Evolutionary conservation across 2,113 vertebrate genomes (phyloP).

Genomic region (Campylomormyrus tamandua): DNA sequence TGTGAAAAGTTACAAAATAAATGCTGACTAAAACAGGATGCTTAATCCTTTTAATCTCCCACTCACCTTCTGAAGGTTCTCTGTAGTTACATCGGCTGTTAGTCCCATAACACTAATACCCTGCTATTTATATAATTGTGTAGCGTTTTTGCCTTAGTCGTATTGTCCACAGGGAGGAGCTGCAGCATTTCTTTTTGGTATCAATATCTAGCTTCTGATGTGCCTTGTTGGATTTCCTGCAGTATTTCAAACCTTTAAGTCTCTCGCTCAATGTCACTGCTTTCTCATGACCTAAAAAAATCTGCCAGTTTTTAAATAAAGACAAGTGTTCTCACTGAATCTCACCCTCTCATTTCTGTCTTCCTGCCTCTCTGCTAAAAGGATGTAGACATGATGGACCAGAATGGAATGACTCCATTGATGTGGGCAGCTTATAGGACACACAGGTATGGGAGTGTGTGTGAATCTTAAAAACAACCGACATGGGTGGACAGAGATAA

Average conservation of each 20-base stretch:
- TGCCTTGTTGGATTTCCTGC: background rate
- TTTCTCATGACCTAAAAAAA: background rate
- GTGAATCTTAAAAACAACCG: background rate
- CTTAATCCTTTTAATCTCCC: background rate
- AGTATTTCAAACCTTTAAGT: background rate
- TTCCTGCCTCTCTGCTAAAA: slow-evolving; percentile 36
- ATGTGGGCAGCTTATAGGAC: slow-evolving; percentile 99
- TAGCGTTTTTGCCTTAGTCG: background rate
- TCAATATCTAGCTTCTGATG: background rate
- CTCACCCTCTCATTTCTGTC: background rate
- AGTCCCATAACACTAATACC: background rate
- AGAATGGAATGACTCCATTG: slow-evolving; percentile 98
- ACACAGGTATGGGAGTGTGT: slow-evolving; percentile 71
- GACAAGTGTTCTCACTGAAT: background rate
- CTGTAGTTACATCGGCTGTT: background rate
- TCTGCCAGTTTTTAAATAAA: background rate
- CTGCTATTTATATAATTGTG: background rate
- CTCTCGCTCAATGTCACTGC: background rate
- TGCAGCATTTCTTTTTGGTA: background rate
- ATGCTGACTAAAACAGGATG: background rate
- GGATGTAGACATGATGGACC: slow-evolving; percentile 99
- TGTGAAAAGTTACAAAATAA: background rate
- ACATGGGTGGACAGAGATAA: background rate
- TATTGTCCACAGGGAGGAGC: background rate
- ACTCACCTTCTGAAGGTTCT: background rate